Base-by-base conservation (phyloP, 2,888 invertebrate species). In the Clistopyga incitator region DNA sequence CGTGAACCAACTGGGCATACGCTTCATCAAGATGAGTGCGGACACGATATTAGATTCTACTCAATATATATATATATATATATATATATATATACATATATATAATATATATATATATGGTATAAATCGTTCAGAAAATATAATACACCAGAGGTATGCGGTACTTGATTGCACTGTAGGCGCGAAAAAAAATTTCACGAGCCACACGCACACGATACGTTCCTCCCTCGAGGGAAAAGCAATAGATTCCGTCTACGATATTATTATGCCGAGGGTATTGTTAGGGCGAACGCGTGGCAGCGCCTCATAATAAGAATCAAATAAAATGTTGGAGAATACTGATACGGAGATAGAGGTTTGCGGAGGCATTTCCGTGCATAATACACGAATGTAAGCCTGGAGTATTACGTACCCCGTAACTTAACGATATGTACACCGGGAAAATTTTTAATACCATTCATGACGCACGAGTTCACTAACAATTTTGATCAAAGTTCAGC, bases 401-500 rank as follows among this genome's bases (percentile, higher is more conserved):
- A 25, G 29, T 54, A 59, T 25, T 15, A 29, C 59, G 13, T 13
- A 6, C 6, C 11, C 15, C 23, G 20, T 54, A 59, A 59, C 59
- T 15, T 59, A 61, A 61, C 59, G 59, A 29, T 13, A 25, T 59
- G n/a, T 56, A 34, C 34, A 61, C 25, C 1, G 59, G n/a, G 59
- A 11, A 56, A 61, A 83, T 81, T 82, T 81, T 75, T 65, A 52
- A 79, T 76, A 72, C 83, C 45, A 79, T 77, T 80, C 79, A 80
- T 54, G 80, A 77, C 79, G 79, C 72, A 79, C 71, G 75, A 83
- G 75, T 83, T 80, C 76, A 74, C 77, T 68, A 77, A 83, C 79
- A 76, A 77, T 83, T 83, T 80, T 83, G 76, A 79, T 83, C 76
- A 83, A 83, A 83, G 79, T 83, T 83, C 72, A 61, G 25, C 77